Conservation (phyloP, 30 jellyfish, hydroid and myxozoan genomes). For the Aurelia coerulea region DNA sequence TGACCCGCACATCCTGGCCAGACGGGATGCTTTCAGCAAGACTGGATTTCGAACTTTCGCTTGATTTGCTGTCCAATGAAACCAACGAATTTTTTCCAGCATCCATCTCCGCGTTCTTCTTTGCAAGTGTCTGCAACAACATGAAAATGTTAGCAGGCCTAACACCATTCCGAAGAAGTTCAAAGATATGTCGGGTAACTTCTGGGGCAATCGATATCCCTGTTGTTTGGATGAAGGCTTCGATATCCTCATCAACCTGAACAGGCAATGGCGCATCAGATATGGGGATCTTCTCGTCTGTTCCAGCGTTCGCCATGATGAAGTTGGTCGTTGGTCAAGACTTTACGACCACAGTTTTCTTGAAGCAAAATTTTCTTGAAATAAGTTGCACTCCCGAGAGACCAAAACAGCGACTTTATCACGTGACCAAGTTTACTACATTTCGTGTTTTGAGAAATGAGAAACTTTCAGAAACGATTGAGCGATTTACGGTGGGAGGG, state of each 20-base stretch:
- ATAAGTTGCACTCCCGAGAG: too few species aligned
- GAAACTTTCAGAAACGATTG: too few species aligned
- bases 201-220: conserved; percentile 31
- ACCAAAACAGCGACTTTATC: too few species aligned
- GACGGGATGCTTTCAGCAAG: neutral
- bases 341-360: too few species aligned
- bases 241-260: conserved; percentile 17
- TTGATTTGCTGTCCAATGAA: neutral
- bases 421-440: too few species aligned
- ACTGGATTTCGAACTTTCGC: neutral
- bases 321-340: too few species aligned
- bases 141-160: conserved; percentile 26
- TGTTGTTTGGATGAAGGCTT: neutral
- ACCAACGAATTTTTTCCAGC: neutral
- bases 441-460: too few species aligned
- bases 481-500: too few species aligned
- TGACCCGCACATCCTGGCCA: neutral
- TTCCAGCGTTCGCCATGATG: too few species aligned
- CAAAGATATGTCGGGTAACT: conserved; percentile 21
- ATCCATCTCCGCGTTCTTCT: neutral
- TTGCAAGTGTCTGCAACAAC: conserved; percentile 42
- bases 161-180: conserved; percentile 38
- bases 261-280: conserved; percentile 11
- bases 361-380: too few species aligned
- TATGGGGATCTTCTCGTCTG: too few species aligned